Conservation (phyloP, 2,113 vertebrate species). For the Henicopernis longicauda region DNA sequence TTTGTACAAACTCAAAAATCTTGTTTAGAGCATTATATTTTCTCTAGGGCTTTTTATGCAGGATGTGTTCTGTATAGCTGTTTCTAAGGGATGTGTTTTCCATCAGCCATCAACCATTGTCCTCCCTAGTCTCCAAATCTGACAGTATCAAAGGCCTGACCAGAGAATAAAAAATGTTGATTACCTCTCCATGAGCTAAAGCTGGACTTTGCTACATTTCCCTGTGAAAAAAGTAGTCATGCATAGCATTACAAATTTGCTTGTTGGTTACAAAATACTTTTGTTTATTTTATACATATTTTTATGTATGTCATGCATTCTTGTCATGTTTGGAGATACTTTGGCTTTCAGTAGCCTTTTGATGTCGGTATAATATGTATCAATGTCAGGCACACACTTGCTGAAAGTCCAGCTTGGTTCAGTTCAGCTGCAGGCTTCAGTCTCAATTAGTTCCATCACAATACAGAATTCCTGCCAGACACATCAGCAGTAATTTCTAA, state of each 20-base stretch:
- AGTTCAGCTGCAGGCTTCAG: neutral
- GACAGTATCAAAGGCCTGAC: neutral
- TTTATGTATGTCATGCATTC: neutral
- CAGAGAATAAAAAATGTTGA: neutral
- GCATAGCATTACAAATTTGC: neutral
- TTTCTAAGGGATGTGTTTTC: neutral
- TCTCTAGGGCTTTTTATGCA: neutral
- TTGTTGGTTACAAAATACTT: neutral
- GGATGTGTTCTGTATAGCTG: neutral
- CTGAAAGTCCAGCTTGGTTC: neutral
- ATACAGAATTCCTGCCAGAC: neutral
- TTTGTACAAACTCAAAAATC: neutral
- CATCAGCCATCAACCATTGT: neutral
- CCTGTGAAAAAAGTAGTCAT: neutral
- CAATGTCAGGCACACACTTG: neutral
- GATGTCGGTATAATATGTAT: neutral
- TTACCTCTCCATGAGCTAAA: neutral
- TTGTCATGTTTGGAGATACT: neutral
- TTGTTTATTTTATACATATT: neutral
- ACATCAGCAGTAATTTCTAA: neutral
- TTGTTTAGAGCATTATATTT: neutral
- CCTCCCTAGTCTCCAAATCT: neutral
- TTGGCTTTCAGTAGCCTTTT: neutral
- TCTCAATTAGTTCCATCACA: neutral
- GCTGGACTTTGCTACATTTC: neutral